Base-by-base conservation (phyloP, 2,888 invertebrate genomes). In the Melangyna quadrimaculata region DNA sequence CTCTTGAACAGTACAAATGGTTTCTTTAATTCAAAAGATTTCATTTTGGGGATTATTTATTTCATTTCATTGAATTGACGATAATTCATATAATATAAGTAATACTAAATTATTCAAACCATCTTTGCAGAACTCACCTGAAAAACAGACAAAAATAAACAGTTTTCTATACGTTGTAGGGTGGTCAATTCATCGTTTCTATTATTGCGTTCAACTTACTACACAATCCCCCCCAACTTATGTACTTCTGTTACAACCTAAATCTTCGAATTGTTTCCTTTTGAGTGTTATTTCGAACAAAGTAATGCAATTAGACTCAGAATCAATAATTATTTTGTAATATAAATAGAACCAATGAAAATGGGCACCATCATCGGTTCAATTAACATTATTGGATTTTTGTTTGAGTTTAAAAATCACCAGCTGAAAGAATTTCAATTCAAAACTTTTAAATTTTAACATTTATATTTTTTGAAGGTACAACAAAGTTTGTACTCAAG, bases 241-340 rank as follows among this genome's bases (percentile, higher is more conserved):
- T n/a, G n/a, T n/a, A 22, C 48, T 2, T 22, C 12, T 22, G 12
- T 0, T 12, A 22, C 12, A n/a, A n/a, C n/a, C n/a, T 22, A 0
- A 22, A 10, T 22, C 12, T 12, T 22, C 45, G 1, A 22, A 48
- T 12, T 22, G 12, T 10, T 59, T 59, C 19, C 14, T 7, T 35
- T 59, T 59, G 35, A 19, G 12, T 27, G n/a, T 12, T 27, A 8
- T 35, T 51, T 61, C 27, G 51, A 73, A 40, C 53, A 40, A 40
- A 55, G 37, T 53, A 70, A 70, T 70, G 40, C 40, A 70, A 70
- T 70, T 55, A 70, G 55, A 55, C 43, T 40, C n/a, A n/a, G 40
- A 70, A 70, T 70, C 70, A 55, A 70, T 40, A n/a, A 70, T 69
- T 40, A 37, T 10, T 69, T 69, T 17, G 51, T n/a, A 40, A 17